phyloP scores from a whole-genome alignment of 2,797 vertebrate genomes.

The Mergus octosetaceus region DNA sequence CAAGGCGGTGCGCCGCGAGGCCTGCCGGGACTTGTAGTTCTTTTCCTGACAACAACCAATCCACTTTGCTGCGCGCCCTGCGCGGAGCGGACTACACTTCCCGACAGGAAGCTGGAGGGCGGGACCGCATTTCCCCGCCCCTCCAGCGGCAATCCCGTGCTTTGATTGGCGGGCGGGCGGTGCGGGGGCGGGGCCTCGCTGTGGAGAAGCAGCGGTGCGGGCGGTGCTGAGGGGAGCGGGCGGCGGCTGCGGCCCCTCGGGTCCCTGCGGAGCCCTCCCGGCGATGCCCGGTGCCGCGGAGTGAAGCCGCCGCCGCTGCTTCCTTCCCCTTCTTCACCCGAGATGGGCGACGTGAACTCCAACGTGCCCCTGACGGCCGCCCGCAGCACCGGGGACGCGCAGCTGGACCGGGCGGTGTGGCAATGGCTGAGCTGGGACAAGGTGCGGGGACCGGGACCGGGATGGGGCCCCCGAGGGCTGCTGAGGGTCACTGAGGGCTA shows the following conservation, averaged over 20 bases:
- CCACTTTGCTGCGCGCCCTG: accelerated
- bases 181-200: not conserved
- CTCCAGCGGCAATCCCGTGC: no score
- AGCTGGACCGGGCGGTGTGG: conserved; percentile 83
- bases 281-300: not conserved
- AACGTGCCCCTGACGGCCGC: conserved; percentile 69
- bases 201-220: not conserved
- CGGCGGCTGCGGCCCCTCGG: not conserved
- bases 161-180: not conserved
- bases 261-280: not conserved
- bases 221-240: not conserved
- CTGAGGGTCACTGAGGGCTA: no score
- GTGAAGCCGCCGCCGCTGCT: not conserved
- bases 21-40: conserved; percentile 44
- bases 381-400: conserved; percentile 81
- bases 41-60: accelerated
- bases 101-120: not conserved
- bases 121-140: not conserved
- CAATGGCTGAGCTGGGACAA: conserved; percentile 90
- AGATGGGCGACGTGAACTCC: conserved; percentile 80
- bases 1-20: accelerated
- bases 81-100: conserved; percentile 20
- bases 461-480: no score
- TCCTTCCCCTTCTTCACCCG: not conserved
- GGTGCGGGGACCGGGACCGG: conserved; percentile 65